phyloP scores from a whole-genome alignment of 2,113 vertebrate genomes.

The Megaceryle maxima region DNA sequence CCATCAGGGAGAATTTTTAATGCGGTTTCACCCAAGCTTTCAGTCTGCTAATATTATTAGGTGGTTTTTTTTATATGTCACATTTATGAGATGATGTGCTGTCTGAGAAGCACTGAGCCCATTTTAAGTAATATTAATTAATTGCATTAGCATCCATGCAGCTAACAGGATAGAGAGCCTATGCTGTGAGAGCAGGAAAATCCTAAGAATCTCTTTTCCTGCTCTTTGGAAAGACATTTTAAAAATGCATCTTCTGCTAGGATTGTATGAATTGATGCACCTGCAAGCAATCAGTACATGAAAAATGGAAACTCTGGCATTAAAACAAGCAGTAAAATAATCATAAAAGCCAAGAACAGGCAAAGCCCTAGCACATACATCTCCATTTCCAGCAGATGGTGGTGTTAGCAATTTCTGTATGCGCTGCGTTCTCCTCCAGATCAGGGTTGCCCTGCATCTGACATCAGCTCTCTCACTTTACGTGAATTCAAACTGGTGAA shows the following conservation, averaged over 20 bases:
- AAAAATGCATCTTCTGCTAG: background rate
- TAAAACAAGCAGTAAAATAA: background rate
- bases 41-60: background rate
- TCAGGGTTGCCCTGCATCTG: background rate
- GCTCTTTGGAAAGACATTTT: background rate
- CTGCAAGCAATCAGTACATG: background rate
- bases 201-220: background rate
- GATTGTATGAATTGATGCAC: background rate
- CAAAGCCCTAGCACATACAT: background rate
- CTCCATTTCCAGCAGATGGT: constrained; percentile 37
- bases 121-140: background rate
- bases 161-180: background rate
- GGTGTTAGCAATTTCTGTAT: background rate
- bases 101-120: background rate
- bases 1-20: background rate
- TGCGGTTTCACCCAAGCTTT: background rate
- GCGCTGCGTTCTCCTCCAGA: fast-evolving
- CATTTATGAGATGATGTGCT: background rate
- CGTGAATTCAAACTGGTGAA: background rate
- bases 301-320: constrained; percentile 10
- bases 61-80: background rate
- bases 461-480: background rate
- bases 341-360: background rate
- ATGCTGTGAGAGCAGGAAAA: background rate
- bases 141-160: background rate